Evolutionary conservation across 2,888 invertebrate genomes (phyloP).

Genomic region (Cinara cedri): DNA sequence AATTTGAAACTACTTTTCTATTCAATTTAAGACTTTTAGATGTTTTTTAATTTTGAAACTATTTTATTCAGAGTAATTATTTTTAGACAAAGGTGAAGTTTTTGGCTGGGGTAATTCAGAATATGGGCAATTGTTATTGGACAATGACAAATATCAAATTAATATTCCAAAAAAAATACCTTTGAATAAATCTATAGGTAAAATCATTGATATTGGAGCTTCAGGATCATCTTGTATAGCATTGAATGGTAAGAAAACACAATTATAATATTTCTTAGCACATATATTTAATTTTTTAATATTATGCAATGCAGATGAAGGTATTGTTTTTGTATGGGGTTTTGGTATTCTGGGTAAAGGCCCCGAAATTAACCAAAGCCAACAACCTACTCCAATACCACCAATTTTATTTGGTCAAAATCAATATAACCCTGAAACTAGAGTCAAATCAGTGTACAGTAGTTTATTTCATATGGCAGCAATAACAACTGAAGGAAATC

Average conservation of each 20-base stretch:
- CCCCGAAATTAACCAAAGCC: conserved; percentile 73
- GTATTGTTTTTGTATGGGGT: conserved; percentile 91
- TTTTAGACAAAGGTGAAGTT: conserved; percentile 80
- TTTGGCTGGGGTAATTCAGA: conserved; percentile 98
- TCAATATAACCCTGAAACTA: conserved; percentile 75
- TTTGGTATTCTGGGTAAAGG: conserved; percentile 90
- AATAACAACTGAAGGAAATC: conserved; percentile 79
- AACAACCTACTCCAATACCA: conserved; percentile 76
- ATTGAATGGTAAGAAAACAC: conserved; percentile 72
- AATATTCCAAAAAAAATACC: conserved; percentile 67
- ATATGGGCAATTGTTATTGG: conserved; percentile 79
- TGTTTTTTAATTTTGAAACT: not conserved
- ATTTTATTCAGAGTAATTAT: not conserved
- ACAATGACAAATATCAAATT: conserved; percentile 71
- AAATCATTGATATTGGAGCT: conserved; percentile 78
- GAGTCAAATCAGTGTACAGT: conserved; percentile 72
- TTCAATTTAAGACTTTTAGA: too few species aligned
- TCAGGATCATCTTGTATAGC: conserved; percentile 87
- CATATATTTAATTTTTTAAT: not conserved
- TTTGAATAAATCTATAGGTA: conserved; percentile 67
- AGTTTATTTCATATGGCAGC: conserved; percentile 83
- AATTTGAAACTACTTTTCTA: too few species aligned
- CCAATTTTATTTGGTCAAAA: conserved; percentile 83
- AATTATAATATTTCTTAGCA: not conserved
- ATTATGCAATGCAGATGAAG: conserved; percentile 69